Evolutionary conservation across 2,113 vertebrate species (phyloP), one percentile per base, ranked within the genome.

Genomic region (Clinocottus analis): DNA sequence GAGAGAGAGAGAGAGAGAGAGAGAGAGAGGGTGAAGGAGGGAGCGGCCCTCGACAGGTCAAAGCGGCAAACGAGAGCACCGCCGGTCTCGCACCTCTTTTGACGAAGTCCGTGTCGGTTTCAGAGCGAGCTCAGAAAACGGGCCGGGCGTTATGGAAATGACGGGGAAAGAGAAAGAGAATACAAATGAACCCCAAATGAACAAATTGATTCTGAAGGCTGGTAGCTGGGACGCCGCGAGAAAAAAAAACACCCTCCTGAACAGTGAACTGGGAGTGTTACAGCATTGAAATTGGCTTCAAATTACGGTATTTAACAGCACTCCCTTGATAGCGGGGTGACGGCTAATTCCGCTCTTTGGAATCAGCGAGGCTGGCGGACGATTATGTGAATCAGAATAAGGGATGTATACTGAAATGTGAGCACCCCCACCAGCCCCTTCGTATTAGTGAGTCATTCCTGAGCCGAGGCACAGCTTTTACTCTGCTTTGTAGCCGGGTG

Each of bases 281-380:
- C 80, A 55, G 59, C 84, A 83, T 90, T 90, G 62, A 84, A 90
- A 91, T 89, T 71, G 77, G 61, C 75, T n/a, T 84, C 59, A 88
- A 90, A 90, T 90, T 49, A 90, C 69, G 76, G 85, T 84, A 79
- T 88, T 90, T 90, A 90, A 87, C 83, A 65, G 79, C 7, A 72
- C 83, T 87, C 79, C 77, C 81, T 82, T 90, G 90, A 90, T 93
- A 87, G 87, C 71, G 74, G 81, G 73, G 73, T 85, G 89, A 87
- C 66, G 64, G 82, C 77, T 87, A 84, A 90, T 86, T 89, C 80
- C 31, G 31, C 77, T 60, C 56, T 82, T 37, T 71, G 72, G 77
- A 77, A 83, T 86, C 82, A 77, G 68, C 7, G 53, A 80, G 61
- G 29, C 37, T 4, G 72, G 71, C 53, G 51, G 77, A 69, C 39